These are phyloP conservation scores for Anabas testudineus DNA, from an alignment of 2,797 vertebrate genomes.

Conservation along the genomic window DNA sequence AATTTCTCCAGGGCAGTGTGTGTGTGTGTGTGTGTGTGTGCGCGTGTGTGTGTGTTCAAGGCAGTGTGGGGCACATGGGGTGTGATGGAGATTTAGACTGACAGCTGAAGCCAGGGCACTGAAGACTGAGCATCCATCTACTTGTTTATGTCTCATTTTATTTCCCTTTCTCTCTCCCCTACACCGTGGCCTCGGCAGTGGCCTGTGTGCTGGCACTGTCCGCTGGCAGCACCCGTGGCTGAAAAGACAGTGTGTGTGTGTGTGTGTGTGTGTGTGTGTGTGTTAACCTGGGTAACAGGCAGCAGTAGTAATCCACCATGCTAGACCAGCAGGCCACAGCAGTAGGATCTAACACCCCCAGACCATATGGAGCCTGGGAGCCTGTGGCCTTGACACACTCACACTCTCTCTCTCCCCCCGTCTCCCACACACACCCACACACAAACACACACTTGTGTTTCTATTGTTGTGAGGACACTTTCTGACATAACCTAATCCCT, in stretches of 20 bases:
- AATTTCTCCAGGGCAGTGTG: slow-evolving; percentile 61
- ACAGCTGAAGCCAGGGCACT: slow-evolving; percentile 77
- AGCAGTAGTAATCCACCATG: slow-evolving; percentile 52
- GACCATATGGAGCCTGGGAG: slow-evolving; percentile 78
- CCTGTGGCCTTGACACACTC: slow-evolving; percentile 47
- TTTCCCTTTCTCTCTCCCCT: slow-evolving; percentile 47
- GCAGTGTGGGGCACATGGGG: slow-evolving; percentile 47
- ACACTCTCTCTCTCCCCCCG: no score
- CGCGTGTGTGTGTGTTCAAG: slow-evolving; percentile 42
- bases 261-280: slow-evolving; percentile 4
- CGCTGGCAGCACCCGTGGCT: slow-evolving; percentile 69
- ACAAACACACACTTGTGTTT: slow-evolving; percentile 5
- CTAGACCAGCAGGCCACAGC: slow-evolving; percentile 71
- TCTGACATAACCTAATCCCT: no score
- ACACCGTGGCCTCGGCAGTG: slow-evolving; percentile 49
- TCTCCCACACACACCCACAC: background rate
- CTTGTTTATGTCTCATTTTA: slow-evolving; percentile 80
- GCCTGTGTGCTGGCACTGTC: slow-evolving; percentile 59
- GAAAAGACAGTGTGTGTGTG: slow-evolving; percentile 45
- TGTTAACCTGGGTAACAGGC: slow-evolving; percentile 69
- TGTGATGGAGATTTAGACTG: slow-evolving; percentile 76
- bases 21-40: slow-evolving; percentile 40
- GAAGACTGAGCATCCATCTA: slow-evolving; percentile 85
- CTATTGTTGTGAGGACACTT: no score
- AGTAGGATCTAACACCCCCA: slow-evolving; percentile 39